Evolutionary conservation across 2,797 vertebrate genomes (phyloP), one percentile per base, ranked within the genome.

Genomic region (Chrysocyon brachyurus): DNA sequence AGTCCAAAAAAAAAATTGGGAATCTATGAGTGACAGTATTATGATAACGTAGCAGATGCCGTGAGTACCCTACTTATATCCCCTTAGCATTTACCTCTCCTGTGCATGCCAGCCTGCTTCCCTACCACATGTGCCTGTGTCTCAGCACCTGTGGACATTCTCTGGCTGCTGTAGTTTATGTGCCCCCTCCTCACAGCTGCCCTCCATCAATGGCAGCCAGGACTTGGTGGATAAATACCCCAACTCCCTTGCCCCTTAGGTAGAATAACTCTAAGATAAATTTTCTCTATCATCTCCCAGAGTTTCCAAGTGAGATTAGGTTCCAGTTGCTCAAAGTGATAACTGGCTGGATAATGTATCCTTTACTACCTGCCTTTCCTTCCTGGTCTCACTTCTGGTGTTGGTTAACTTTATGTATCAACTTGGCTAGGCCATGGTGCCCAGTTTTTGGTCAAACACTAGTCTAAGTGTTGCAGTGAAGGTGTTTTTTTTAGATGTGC

Each of bases 401-500:
- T 40, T 36, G 9, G 14, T 72, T 89, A 94, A 79, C 73, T 78
- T 90, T 93, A 61, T 77, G 61, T 82, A 33, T 85, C 49, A 96
- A 49, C 72, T 86, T 94, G 22, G 21, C 28, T 89, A 73, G 14
- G 92, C 17, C 21, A 83, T 12, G 19, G 40, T 89, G 56, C 16
- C 36, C 26, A 52, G 31, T 26, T 77, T 94, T 91, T 57, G 12
- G n/a, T 66, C 54, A 85, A 91, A 87, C 10, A 79, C 24, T 63
- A 61, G n/a, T 89, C 59, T 96, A 61, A 31, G 24, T 79, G 64
- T 66, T 91, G 73, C n/a, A 91, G 2, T 66, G 49, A 86, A 86
- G 56, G n/a, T 21, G 33, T 19, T 66, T 92, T 92, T 93, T 94
- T 91, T 52, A 31, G 9, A 86, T 91, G n/a, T 93, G 15, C 40